A percentile compares a stretch with the other conserved stretches of the same genome.
phyloP scores from a whole-genome alignment of 2,888 invertebrate genomes.

The Dasysyrphus albostriatus region DNA sequence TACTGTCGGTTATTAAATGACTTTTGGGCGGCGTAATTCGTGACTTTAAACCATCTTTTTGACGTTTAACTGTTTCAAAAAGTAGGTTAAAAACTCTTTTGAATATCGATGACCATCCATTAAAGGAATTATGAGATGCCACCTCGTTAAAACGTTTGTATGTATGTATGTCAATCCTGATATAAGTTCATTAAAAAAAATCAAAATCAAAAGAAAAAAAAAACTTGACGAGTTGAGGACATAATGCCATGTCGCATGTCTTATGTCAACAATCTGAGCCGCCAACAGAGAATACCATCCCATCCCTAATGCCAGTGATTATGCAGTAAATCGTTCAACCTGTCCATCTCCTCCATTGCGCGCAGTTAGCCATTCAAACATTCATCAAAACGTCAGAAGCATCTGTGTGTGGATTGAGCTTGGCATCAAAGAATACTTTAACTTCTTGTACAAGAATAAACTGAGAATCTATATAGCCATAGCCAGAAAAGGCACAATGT shows the following conservation, averaged over 20 bases:
- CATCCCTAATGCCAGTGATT: slow-evolving; percentile 63
- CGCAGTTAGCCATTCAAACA: slow-evolving; percentile 42
- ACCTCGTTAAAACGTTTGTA: slow-evolving; percentile 39
- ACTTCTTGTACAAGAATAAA: background rate
- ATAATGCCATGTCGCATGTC: slow-evolving; percentile 40
- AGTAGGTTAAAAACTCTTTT: background rate
- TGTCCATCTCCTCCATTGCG: slow-evolving; percentile 42
- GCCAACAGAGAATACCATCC: slow-evolving; percentile 26
- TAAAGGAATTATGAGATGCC: slow-evolving; percentile 32
- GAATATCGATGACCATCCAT: slow-evolving; percentile 38
- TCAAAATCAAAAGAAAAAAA: background rate
- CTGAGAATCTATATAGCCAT: background rate
- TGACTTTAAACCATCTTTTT: too few relatives aligned
- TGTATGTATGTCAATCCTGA: too few relatives aligned
- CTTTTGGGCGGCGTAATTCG: too few relatives aligned
- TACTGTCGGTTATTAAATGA: too few relatives aligned
- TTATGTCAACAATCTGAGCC: slow-evolving; percentile 36
- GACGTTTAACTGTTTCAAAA: too few relatives aligned
- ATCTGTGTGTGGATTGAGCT: background rate
- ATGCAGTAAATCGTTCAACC: slow-evolving; percentile 59
- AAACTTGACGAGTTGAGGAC: slow-evolving; percentile 45
- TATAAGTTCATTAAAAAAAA: slow-evolving; percentile 10
- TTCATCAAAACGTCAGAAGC: slow-evolving; percentile 36
- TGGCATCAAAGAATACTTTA: background rate
- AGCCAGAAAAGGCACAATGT: slow-evolving; percentile 10